Conservation (phyloP, 2,888 invertebrate genomes). For the Bellardia bayeri region DNA sequence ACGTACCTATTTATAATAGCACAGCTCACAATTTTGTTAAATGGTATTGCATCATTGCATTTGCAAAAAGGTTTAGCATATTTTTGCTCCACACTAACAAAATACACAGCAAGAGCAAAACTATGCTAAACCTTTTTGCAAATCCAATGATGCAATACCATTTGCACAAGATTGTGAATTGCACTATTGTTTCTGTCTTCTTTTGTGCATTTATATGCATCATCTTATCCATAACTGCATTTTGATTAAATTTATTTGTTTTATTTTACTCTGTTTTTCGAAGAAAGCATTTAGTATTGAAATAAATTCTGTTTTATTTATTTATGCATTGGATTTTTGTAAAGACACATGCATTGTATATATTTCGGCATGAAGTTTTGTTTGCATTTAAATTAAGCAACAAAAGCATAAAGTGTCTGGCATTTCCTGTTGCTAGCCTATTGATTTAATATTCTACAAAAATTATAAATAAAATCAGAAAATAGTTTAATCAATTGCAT, state of each 20-base stretch:
- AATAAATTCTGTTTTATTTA: slow-evolving; percentile 21
- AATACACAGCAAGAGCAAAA: too few relatives aligned
- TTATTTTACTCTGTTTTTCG: background rate
- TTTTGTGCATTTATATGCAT: slow-evolving; percentile 2
- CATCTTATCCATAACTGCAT: slow-evolving; percentile 22
- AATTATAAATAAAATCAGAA: background rate
- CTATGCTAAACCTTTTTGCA: too few relatives aligned
- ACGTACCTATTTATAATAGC: background rate
- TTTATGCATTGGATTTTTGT: slow-evolving; percentile 23
- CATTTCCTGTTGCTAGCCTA: slow-evolving; percentile 10
- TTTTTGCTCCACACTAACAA: too few relatives aligned
- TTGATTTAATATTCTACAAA: background rate
- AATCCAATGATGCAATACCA: too few relatives aligned
- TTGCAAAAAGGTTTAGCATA: too few relatives aligned
- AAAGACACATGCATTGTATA: slow-evolving; percentile 10
- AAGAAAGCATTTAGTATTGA: background rate
- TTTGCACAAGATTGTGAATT: too few relatives aligned
- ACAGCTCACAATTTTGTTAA: too few relatives aligned
- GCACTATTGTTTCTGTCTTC: background rate
- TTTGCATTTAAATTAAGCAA: slow-evolving; percentile 25
- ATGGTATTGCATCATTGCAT: too few relatives aligned
- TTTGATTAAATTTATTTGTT: slow-evolving; percentile 45
- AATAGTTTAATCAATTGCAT: slow-evolving; percentile 2
- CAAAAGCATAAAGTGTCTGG: slow-evolving; percentile 32
- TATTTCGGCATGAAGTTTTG: slow-evolving; percentile 19